These are phyloP conservation scores for Anorthoa munda DNA, from an alignment of 2,888 invertebrate species.

Conservation along the genomic window DNA sequence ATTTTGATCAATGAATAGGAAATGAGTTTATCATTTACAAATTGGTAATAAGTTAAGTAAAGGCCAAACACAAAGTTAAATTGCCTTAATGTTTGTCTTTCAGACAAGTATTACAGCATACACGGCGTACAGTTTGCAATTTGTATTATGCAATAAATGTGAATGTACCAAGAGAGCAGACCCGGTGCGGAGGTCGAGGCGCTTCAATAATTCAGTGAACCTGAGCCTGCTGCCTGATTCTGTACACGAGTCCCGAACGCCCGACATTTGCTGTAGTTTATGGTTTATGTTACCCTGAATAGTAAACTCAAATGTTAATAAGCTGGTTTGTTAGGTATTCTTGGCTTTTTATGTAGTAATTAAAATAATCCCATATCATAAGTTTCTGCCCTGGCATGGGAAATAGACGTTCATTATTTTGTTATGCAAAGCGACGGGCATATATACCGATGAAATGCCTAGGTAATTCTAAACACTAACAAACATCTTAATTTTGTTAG, in stretches of 20 bases:
- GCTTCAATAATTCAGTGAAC: constrained; percentile 80
- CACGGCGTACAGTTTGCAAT: constrained; percentile 62
- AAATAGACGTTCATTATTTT: constrained; percentile 1
- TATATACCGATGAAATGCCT: not conserved
- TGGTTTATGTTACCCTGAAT: constrained; percentile 38
- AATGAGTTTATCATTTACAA: not conserved
- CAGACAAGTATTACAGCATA: constrained; percentile 22
- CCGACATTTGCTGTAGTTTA: constrained; percentile 49
- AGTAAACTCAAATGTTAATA: constrained; percentile 32
- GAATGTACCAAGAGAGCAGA: constrained; percentile 76
- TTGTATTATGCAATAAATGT: constrained; percentile 75
- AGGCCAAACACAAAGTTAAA: not conserved
- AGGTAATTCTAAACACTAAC: not conserved
- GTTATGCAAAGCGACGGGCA: constrained; percentile 1
- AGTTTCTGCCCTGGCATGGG: not conserved
- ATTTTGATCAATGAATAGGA: not conserved
- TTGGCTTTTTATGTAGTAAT: constrained; percentile 3
- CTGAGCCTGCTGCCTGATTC: constrained; percentile 67
- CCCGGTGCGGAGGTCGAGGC: constrained; percentile 70
- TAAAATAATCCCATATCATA: not conserved
- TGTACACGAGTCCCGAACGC: constrained; percentile 42
- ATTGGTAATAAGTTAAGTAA: not conserved
- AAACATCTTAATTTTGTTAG: not conserved
- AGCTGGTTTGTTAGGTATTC: constrained; percentile 12
- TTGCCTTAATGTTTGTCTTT: constrained; percentile 8